Percentiles rank a stretch among this genome's conserved stretches.
Conservation (phyloP, 1,140 invertebrate species). For the Campodea augens region DNA sequence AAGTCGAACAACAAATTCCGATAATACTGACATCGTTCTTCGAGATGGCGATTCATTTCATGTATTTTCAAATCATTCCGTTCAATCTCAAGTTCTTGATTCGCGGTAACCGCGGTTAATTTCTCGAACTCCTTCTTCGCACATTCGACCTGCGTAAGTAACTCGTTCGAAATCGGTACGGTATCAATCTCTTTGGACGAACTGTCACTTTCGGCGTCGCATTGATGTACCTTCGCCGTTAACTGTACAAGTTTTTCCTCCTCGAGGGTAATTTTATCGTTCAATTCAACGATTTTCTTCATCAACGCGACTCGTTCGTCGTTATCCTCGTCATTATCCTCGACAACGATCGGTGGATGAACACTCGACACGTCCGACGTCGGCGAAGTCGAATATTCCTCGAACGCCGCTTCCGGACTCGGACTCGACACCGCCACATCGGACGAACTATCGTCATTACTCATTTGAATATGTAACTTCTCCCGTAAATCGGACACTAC, state of each 20-base stretch:
- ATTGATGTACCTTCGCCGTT: slow-evolving; percentile 32
- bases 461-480: no score
- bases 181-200: slow-evolving; percentile 15
- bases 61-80: slow-evolving; percentile 36
- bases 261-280: slow-evolving; percentile 45
- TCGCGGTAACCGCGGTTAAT: slow-evolving; percentile 18
- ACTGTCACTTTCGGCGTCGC: slow-evolving; percentile 26
- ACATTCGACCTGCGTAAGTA: slow-evolving; percentile 26
- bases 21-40: slow-evolving; percentile 36
- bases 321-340: slow-evolving; percentile 8
- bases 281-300: slow-evolving; percentile 47
- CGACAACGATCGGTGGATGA: slow-evolving; percentile 8
- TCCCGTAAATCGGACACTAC: slow-evolving; percentile 22
- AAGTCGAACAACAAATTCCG: slow-evolving; percentile 41
- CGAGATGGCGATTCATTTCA: slow-evolving; percentile 37
- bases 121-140: background rate
- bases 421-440: background rate
- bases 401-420: background rate
- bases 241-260: slow-evolving; percentile 43
- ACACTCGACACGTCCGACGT: slow-evolving; percentile 14
- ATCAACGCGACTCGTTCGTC: slow-evolving; percentile 36
- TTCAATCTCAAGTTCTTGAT: slow-evolving; percentile 40
- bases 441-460: slow-evolving; percentile 1
- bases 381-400: slow-evolving; percentile 10
- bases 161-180: slow-evolving; percentile 27